Conservation (phyloP, 2,797 vertebrate species). For the Austrolebias charrua region DNA sequence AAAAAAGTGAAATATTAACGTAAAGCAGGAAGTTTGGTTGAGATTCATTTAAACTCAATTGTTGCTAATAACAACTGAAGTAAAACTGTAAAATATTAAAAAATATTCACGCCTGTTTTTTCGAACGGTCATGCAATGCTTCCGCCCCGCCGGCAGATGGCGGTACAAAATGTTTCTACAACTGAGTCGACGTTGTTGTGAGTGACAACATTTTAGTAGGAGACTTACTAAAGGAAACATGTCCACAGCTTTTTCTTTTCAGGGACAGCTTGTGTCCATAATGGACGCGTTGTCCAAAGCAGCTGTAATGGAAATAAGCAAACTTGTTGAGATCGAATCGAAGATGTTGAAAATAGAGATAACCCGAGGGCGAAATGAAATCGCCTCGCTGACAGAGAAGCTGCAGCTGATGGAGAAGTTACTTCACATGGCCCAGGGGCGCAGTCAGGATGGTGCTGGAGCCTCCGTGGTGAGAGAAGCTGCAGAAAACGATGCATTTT, state of each 20-base stretch:
- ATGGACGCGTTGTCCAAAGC: slow-evolving; percentile 79
- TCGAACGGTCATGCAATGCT: slow-evolving; percentile 3
- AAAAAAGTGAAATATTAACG: not conserved
- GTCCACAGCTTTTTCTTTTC: slow-evolving; percentile 76
- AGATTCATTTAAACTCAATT: accelerated
- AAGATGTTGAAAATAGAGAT: slow-evolving; percentile 79
- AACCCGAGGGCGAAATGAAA: slow-evolving; percentile 75
- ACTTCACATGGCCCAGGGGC: slow-evolving; percentile 64
- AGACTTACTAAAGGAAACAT: slow-evolving; percentile 36
- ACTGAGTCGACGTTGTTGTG: not conserved
- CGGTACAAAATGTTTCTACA: slow-evolving; percentile 20
- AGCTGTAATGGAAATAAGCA: slow-evolving; percentile 78
- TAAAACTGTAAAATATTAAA: not conserved
- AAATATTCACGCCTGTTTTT: not conserved
- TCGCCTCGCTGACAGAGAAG: slow-evolving; percentile 72
- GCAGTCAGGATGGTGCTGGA: slow-evolving; percentile 52
- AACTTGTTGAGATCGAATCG: slow-evolving; percentile 79
- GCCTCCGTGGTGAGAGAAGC: slow-evolving; percentile 28
- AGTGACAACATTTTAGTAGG: too few relatives aligned
- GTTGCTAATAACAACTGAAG: accelerated
- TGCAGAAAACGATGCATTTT: slow-evolving; percentile 13
- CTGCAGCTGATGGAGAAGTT: slow-evolving; percentile 79
- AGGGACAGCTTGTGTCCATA: slow-evolving; percentile 76
- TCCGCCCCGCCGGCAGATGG: slow-evolving; percentile 61
- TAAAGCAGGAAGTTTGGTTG: accelerated